phyloP scores from a whole-genome alignment of 2,888 invertebrate genomes.

The Thera obeliscata region DNA sequence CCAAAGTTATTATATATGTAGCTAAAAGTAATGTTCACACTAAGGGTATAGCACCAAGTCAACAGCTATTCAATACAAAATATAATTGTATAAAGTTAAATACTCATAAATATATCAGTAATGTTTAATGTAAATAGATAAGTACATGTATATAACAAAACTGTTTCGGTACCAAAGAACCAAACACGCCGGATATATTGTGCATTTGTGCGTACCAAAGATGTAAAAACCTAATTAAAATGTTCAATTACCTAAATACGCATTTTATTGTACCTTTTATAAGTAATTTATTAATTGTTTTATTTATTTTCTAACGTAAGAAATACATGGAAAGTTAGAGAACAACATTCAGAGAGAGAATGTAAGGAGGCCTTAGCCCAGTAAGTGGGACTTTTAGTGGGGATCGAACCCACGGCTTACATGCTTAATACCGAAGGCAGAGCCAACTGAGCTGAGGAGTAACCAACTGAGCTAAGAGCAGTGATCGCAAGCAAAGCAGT shows the following conservation, averaged over 20 bases:
- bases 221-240: slow-evolving; percentile 70
- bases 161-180: slow-evolving; percentile 64
- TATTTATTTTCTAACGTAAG: too few relatives aligned
- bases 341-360: too few relatives aligned
- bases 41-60: background rate
- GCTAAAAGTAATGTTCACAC: background rate
- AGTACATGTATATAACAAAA: slow-evolving; percentile 26
- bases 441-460: too few relatives aligned
- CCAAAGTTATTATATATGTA: slow-evolving; percentile 29
- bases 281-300: too few relatives aligned
- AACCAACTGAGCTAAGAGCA: too few relatives aligned
- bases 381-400: too few relatives aligned
- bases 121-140: slow-evolving; percentile 1
- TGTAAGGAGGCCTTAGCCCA: too few relatives aligned
- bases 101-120: slow-evolving; percentile 16
- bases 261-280: background rate
- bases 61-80: background rate
- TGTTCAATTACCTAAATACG: slow-evolving; percentile 47
- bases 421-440: too few relatives aligned
- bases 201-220: slow-evolving; percentile 74
- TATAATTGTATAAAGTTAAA: slow-evolving; percentile 6
- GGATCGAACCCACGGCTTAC: too few relatives aligned
- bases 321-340: too few relatives aligned
- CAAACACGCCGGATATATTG: slow-evolving; percentile 71
- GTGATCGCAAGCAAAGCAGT: too few relatives aligned